Evolutionary conservation across 1,140 invertebrate genomes (phyloP), one percentile per base, ranked within the genome.

Genomic region (Neelides sp.): DNA sequence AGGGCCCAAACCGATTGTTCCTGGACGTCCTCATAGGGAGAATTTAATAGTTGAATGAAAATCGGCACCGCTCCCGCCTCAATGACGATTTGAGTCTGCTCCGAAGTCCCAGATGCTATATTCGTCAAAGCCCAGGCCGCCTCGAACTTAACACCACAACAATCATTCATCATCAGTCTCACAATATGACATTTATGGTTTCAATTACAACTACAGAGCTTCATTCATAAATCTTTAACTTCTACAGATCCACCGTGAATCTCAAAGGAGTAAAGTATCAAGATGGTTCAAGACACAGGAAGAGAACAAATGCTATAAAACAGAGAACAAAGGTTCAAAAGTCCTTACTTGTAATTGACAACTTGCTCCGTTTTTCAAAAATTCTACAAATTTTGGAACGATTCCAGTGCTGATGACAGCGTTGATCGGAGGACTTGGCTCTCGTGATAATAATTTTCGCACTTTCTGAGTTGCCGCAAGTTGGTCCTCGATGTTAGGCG

Each of bases 61-160:
- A 91, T 83, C 15, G 85, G 85, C 36, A 97, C 88, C 23, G 91
- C 92, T 37, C 89, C 89, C 28, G 88, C 86, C 61, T 93, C 85
- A 59, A 97, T 87, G 1, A 98, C 92, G 61, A 88, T 82, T 48
- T 80, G 75, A 2, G 93, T 97, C 69, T 97, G 92, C 50, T 80
- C 73, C 15, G 89, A 92, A 19, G 89, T 94, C n/a, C 93, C 93
- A 2, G 89, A 94, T 2, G 92, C 93, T 61, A 98, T 94, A 69
- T 98, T 98, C 43, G 93, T 98, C 53, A 98, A 68, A 40, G 91
- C 90, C 93, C 93, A 98, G 39, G 93, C 91, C 49, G 93, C 91
- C 74, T 98, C 93, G 73, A 97, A 98, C 84, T 96, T 68, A 22
- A 17, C 13, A 22, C 28, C 26, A 55, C 43, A 57, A 61, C 52